These are phyloP conservation scores for Semnornis frantzii DNA, from an alignment of 2,113 vertebrate genomes.

Conservation along the genomic window DNA sequence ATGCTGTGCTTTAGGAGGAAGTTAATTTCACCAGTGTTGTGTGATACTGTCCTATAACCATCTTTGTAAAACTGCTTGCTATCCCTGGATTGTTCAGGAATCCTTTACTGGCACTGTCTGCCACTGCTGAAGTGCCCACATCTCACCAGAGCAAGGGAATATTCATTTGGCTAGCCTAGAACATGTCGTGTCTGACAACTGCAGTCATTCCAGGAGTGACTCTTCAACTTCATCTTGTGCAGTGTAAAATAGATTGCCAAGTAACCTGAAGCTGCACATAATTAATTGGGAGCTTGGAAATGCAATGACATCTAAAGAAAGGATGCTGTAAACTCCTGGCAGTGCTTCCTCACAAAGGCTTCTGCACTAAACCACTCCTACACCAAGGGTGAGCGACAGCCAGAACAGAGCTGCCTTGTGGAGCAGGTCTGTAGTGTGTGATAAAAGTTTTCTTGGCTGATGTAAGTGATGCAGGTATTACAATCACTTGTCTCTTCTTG, in stretches of 20 bases:
- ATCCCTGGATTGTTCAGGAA: not conserved
- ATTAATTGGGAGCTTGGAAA: not conserved
- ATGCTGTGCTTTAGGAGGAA: not conserved
- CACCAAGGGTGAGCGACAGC: not conserved
- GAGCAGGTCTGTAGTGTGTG: not conserved
- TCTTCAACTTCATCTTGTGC: not conserved
- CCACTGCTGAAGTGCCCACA: not conserved
- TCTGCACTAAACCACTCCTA: not conserved
- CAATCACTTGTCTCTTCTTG: not conserved
- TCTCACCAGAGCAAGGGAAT: not conserved
- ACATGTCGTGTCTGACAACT: not conserved
- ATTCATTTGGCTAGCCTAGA: not conserved
- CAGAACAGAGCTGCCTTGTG: not conserved
- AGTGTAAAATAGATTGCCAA: not conserved
- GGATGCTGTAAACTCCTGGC: not conserved
- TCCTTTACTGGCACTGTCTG: not conserved
- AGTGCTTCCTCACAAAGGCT: not conserved
- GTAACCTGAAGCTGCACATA: not conserved
- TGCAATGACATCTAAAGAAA: not conserved
- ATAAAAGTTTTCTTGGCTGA: not conserved
- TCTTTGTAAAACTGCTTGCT: not conserved
- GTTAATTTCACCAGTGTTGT: not conserved
- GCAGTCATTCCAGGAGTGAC: not conserved
- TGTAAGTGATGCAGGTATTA: not conserved
- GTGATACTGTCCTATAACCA: not conserved